These are phyloP conservation scores for Sinocyclocheilus anophthalmus DNA, from an alignment of 2,113 vertebrate species.

Conservation along the genomic window DNA sequence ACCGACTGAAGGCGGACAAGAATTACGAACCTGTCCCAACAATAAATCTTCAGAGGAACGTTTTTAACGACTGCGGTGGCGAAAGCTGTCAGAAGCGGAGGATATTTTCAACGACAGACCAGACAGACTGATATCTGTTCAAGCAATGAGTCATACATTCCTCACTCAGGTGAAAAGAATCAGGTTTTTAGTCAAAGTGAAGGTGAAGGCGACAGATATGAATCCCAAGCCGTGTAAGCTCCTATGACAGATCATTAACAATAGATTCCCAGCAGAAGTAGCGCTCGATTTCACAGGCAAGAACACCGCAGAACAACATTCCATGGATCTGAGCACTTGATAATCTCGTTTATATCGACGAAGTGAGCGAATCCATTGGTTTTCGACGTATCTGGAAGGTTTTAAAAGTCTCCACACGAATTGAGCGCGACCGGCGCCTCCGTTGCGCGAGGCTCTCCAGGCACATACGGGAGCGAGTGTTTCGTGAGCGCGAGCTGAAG, in stretches of 20 bases:
- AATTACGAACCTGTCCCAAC: slow-evolving; percentile 64
- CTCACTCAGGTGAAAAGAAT: slow-evolving; percentile 37
- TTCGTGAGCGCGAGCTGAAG: slow-evolving; percentile 33
- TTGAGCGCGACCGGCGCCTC: slow-evolving; percentile 55
- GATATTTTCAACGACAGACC: slow-evolving; percentile 46
- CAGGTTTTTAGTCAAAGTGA: slow-evolving; percentile 66
- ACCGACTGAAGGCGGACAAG: slow-evolving; percentile 32
- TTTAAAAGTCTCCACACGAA: slow-evolving; percentile 59
- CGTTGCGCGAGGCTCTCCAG: slow-evolving; percentile 70
- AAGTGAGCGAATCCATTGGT: slow-evolving; percentile 64
- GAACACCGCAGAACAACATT: slow-evolving; percentile 49
- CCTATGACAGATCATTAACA: slow-evolving; percentile 74
- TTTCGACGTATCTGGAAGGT: slow-evolving; percentile 58
- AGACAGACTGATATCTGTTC: slow-evolving; percentile 45
- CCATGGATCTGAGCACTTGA: background rate
- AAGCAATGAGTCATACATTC: slow-evolving; percentile 54
- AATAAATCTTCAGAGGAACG: slow-evolving; percentile 66
- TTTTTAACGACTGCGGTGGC: slow-evolving; percentile 59
- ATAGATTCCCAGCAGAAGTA: slow-evolving; percentile 72
- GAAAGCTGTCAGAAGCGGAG: slow-evolving; percentile 57
- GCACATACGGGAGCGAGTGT: slow-evolving; percentile 64
- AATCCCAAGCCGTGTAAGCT: slow-evolving; percentile 69
- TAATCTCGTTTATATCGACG: background rate
- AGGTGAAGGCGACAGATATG: slow-evolving; percentile 61
- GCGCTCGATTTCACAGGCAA: slow-evolving; percentile 58